Percentiles rank a stretch among this genome's conserved stretches.
These are phyloP conservation scores for Ptychoptera contaminata DNA, from an alignment of 2,888 invertebrate species.

Conservation along the genomic window DNA sequence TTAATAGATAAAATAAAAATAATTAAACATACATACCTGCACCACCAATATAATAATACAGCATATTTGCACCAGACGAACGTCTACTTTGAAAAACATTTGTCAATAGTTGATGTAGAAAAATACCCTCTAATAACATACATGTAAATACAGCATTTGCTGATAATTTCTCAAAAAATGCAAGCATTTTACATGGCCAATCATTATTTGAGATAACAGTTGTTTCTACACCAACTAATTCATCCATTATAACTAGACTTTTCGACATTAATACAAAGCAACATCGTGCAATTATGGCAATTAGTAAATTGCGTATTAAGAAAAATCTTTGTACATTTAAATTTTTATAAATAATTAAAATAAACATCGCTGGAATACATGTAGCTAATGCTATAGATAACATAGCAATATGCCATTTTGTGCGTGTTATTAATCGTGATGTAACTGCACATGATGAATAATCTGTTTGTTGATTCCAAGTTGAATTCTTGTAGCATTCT, in stretches of 20 bases:
- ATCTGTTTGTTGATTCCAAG: slow-evolving; percentile 43
- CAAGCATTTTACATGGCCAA: slow-evolving; percentile 36
- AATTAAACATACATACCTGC: slow-evolving; percentile 27
- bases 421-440: slow-evolving; percentile 34
- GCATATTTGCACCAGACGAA: slow-evolving; percentile 25
- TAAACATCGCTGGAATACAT: slow-evolving; percentile 39
- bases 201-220: slow-evolving; percentile 37
- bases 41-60: slow-evolving; percentile 32
- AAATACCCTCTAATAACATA: slow-evolving; percentile 51
- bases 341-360: slow-evolving; percentile 38
- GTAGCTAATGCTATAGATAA: slow-evolving; percentile 35
- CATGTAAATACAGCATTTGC: slow-evolving; percentile 47
- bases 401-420: slow-evolving; percentile 37
- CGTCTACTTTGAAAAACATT: slow-evolving; percentile 41
- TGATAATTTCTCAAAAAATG: slow-evolving; percentile 37
- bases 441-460: slow-evolving; percentile 41
- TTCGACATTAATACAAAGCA: slow-evolving; percentile 39
- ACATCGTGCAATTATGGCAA: slow-evolving; percentile 41
- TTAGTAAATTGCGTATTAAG: slow-evolving; percentile 43
- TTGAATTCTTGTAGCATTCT: slow-evolving; percentile 35
- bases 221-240: slow-evolving; percentile 30
- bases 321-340: slow-evolving; percentile 37
- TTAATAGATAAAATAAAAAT: not conserved
- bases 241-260: slow-evolving; percentile 34
- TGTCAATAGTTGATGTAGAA: slow-evolving; percentile 48